Evolutionary conservation across 1,140 invertebrate species (phyloP), one percentile per base, ranked within the genome.

Genomic region (Zaprionus inermis): DNA sequence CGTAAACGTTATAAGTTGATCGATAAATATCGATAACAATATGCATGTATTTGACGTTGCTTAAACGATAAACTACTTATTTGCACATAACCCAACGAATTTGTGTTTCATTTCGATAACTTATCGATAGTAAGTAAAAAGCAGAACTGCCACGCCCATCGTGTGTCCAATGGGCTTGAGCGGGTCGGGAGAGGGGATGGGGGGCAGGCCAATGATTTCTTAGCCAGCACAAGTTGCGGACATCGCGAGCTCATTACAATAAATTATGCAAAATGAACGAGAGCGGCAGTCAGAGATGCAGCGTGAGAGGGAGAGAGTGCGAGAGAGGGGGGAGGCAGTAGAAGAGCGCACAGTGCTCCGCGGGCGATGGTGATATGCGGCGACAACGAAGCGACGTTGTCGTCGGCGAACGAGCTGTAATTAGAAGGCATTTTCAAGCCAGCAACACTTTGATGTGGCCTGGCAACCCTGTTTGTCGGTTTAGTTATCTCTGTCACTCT

Each of bases 221-320:
- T 49, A 49, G 44, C n/a, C 38, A 16, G 38, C 7, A 6, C 46
- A 65, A 38, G 63, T 41, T 28, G 34, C 63, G 55, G 20, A 16
- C 79, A 76, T 68, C 69, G 72, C 80, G 65, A 65, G 63, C 85
- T 88, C 74, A 89, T 88, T 88, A 84, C 74, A 89, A 81, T 89
- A 89, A 88, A 89, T 88, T 81, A 89, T 81, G 84, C 84, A 78
- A 83, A 72, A 73, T 56, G 67, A 72, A 72, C 67, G 20, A 61
- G 28, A 20, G 10, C 1, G n/a, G 5, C 14, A 22, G 18, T 3
- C 0, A 20, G 10, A 49, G 18, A 22, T 0, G 16, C 7, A 3
- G 6, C 18, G n/a, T 10, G 16, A 44, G 5, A 2, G 9, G 4
- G 10, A 12, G 7, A 11, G 9, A 49, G 49, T n/a, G n/a, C n/a